Conservation (phyloP, 2,113 vertebrate species). For the Chloroceryle aenea region DNA sequence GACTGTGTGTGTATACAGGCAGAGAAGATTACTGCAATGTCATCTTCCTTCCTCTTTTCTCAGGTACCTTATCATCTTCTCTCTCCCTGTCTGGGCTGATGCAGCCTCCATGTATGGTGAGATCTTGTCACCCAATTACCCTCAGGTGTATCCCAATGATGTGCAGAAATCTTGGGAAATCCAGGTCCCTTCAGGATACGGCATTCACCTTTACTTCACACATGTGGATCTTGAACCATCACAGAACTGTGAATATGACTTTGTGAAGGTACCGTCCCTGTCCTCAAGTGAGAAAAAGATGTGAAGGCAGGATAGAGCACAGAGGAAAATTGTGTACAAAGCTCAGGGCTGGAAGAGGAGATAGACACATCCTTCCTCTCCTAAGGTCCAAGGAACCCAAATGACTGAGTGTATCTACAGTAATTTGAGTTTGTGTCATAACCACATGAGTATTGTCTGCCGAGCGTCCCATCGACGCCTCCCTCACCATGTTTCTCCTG, state of each 20-base stretch:
- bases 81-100: conserved; percentile 43
- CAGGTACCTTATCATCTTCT: conserved; percentile 69
- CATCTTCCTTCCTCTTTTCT: neutral
- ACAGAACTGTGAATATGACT: conserved; percentile 85
- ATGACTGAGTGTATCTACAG: neutral
- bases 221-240: conserved; percentile 91
- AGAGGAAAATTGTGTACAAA: neutral
- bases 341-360: neutral
- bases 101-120: conserved; percentile 80
- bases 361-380: neutral
- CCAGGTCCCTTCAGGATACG: conserved; percentile 83
- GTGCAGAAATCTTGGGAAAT: conserved; percentile 81
- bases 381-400: neutral
- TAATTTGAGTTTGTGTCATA: neutral
- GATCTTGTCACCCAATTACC: conserved; percentile 91
- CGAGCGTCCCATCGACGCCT: neutral
- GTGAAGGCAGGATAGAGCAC: neutral
- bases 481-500: neutral
- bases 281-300: neutral
- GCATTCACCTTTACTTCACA: conserved; percentile 83
- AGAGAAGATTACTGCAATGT: neutral
- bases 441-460: neutral
- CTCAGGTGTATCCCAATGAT: conserved; percentile 84
- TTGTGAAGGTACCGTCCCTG: conserved; percentile 78
- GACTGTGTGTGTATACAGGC: accelerated